Evolutionary conservation across 2,888 invertebrate genomes (phyloP), one percentile per base, ranked within the genome.

Genomic region (Venusia cambrica): DNA sequence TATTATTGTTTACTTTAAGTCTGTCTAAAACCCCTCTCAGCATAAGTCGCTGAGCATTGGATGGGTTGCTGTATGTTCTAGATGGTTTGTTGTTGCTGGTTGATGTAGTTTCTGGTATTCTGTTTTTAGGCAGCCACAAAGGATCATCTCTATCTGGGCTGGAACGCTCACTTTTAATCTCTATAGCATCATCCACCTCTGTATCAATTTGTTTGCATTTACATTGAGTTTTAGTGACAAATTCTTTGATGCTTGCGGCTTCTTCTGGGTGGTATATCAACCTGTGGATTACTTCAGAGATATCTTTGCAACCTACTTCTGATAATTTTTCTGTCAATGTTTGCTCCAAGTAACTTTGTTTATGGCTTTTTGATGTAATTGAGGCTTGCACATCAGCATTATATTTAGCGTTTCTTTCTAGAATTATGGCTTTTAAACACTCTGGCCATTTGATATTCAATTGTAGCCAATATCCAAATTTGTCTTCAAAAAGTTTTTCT

Each of bases 181-280:
- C n/a, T n/a, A n/a, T n/a, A n/a, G n/a, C n/a, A n/a, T n/a, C n/a
- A n/a, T n/a, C n/a, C n/a, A n/a, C n/a, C 3, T 12, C 3, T n/a
- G 10, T n/a, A n/a, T n/a, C n/a, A 1, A 5, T 11, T 11, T 11
- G 1, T 21, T 5, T 10, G 1, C 5, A 1, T 14, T 7, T 10
- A 10, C 29, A 29, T 10, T 5, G 9, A 21, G 20, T 20, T 6
- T 9, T 5, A 1, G 20, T 4, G 2, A 29, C 10, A 1, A 20
- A 25, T 2, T 4, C 19, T 8, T 7, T 3, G 5, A 25, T 26
- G 1, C 10, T 10, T 7, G 13, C 25, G 5, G 33, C 33, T 4
- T 33, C 25, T 4, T 33, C 19, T 3, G 33, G 26, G 4, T 33
- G 33, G 5, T 20, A 14, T 0, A 33, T 7, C 11, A 33, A 8